Percentiles rank a stretch among this genome's conserved stretches.
Conservation (phyloP, 2,797 vertebrate genomes). For the Anolis apletophallus region DNA sequence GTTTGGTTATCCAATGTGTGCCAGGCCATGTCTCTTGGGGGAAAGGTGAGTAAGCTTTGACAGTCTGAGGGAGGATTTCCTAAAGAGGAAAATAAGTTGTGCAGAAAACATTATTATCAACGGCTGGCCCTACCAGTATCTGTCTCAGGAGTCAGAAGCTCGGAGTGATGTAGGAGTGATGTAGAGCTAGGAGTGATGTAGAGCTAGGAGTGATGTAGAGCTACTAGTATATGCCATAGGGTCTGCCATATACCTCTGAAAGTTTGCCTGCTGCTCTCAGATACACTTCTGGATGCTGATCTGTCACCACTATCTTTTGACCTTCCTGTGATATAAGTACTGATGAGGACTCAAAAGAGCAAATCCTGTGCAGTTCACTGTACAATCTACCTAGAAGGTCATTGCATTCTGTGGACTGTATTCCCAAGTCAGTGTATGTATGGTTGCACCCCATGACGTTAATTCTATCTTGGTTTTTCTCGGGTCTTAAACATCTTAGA, state of each 20-base stretch:
- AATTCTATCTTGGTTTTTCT: neutral
- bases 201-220: neutral
- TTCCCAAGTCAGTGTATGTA: neutral
- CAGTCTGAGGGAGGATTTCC: neutral
- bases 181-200: neutral
- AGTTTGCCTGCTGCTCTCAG: neutral
- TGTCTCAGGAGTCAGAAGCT: neutral
- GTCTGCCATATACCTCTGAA: neutral
- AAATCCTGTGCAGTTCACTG: neutral
- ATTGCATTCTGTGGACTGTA: neutral
- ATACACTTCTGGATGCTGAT: neutral
- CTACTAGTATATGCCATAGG: neutral
- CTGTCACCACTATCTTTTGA: too few species aligned
- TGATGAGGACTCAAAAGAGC: neutral
- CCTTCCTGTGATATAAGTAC: neutral
- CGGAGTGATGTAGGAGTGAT: neutral
- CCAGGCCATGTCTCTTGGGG: neutral
- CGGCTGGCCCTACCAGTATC: neutral
- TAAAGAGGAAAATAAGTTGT: neutral
- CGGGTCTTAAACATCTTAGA: neutral
- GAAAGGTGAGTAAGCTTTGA: slow-evolving; percentile 1
- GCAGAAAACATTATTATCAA: neutral
- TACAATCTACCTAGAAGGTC: neutral
- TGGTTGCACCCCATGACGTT: neutral
- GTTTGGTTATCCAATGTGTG: accelerated